Conservation (phyloP, 2,113 vertebrate species). For the Australoheros scitulus region DNA sequence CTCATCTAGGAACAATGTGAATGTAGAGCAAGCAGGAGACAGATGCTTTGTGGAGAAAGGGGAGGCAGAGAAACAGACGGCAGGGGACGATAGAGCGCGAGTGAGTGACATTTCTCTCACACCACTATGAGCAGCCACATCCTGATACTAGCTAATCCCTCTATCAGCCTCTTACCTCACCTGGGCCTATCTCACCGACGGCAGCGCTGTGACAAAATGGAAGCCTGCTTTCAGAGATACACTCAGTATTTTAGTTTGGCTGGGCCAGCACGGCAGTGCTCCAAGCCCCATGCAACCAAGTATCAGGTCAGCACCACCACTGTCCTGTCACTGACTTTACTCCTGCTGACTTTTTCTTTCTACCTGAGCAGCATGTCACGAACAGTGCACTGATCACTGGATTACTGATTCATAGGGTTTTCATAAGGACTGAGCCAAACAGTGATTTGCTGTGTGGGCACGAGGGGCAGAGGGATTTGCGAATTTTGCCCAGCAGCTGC, state of each 20-base stretch:
- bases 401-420: constrained; percentile 21
- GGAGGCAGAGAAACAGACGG: constrained; percentile 20
- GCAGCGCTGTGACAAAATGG: constrained; percentile 52
- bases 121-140: constrained; percentile 49
- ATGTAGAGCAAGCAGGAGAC: constrained; percentile 36
- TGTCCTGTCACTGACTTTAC: constrained; percentile 22
- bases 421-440: constrained; percentile 7
- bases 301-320: constrained; percentile 32
- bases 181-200: constrained; percentile 31
- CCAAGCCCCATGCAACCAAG: not conserved
- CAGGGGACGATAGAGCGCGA: constrained; percentile 24
- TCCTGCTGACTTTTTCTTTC: constrained; percentile 47
- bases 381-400: constrained; percentile 12
- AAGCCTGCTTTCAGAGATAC: constrained; percentile 37
- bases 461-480: not conserved
- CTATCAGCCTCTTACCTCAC: constrained; percentile 64
- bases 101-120: constrained; percentile 43
- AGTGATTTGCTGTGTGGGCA: not conserved
- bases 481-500: constrained; percentile 18
- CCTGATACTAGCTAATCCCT: constrained; percentile 68
- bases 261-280: not conserved
- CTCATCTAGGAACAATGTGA: constrained; percentile 43
- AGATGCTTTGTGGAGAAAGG: constrained; percentile 29
- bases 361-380: constrained; percentile 14
- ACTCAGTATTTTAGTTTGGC: constrained; percentile 7